These are phyloP conservation scores for Cryptoleucopteryx plumbea DNA, from an alignment of 2,113 vertebrate genomes.

Conservation along the genomic window DNA sequence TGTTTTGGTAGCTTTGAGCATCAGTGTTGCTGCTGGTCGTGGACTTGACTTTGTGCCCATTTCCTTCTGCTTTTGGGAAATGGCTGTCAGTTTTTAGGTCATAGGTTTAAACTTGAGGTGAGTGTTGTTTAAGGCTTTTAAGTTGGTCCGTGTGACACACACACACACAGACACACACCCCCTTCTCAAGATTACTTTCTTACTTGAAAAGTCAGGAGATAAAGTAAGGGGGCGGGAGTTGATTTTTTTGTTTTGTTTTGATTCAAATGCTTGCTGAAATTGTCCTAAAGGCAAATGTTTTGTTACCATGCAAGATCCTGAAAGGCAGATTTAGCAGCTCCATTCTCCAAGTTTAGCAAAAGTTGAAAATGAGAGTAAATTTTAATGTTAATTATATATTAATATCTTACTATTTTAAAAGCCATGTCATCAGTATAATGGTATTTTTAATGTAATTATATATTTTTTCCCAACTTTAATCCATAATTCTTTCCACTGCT, in stretches of 20 bases:
- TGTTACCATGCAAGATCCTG: background rate
- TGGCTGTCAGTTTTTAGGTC: background rate
- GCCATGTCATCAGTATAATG: background rate
- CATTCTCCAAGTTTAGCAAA: background rate
- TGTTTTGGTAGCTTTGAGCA: background rate
- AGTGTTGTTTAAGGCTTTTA: background rate
- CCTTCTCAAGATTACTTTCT: background rate
- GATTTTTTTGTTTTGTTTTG: background rate
- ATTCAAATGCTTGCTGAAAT: background rate
- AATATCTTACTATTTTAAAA: background rate
- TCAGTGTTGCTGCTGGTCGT: background rate
- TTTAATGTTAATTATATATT: background rate
- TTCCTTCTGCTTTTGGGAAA: background rate
- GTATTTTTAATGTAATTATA: background rate
- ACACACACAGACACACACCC: too few relatives aligned
- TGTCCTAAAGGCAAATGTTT: background rate
- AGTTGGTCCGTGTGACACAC: too few relatives aligned
- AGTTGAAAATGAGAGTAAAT: background rate
- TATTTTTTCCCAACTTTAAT: background rate
- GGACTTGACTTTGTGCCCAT: background rate
- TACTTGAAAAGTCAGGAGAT: background rate
- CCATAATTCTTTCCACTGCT: background rate
- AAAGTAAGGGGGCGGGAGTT: background rate
- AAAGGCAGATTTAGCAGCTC: background rate
- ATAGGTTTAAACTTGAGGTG: background rate